Base-by-base conservation (phyloP, 2,113 vertebrate species). In the Amblyornis subalaris region DNA sequence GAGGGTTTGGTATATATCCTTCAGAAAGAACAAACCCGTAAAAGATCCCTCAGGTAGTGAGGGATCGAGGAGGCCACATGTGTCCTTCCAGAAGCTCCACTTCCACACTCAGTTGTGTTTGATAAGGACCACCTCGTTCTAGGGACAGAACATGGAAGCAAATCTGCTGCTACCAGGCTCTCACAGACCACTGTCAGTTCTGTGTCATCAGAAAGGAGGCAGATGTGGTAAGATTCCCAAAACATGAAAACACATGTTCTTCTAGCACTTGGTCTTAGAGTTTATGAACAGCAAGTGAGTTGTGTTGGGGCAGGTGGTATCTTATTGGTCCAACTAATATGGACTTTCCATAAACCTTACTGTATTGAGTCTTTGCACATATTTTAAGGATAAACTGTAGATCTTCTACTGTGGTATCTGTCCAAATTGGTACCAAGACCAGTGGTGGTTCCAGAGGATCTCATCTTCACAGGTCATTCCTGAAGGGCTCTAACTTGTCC, bases 31-130 rank as follows among this genome's bases (percentile, higher is more conserved):
- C 14, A 47, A 70, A 48, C 38, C 23, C 1, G 0, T 45, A 31
- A 58, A 35, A 54, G 40, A 45, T 25, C 14, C 33, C 40, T 55
- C 25, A 5, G 7, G 3, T 38, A 38, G 36, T 12, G 42, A 66
- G 36, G 54, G 14, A 73, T 7, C 0, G 1, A 66, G 28, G 53
- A 78, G 28, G 31, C 10, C 0, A 0, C 14, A 13, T 3, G 2
- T 21, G 10, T 44, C 6, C 61, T 93, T 65, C 50, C 64, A 62
- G 45, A 42, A 76, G 36, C 14, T 86, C 40, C 2, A 5, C n/a
- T 72, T 89, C 12, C 14, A 17, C 12, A 6, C 36, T 77, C 1
- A 0, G 12, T 38, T 72, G 19, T 67, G 24, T 20, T 61, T 76
- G 31, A 29, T 47, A 36, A 53, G 58, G 31, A 38, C 9, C 22